These are phyloP conservation scores for Spodoptera littoralis DNA, from an alignment of 2,888 invertebrate genomes.

Conservation along the genomic window DNA sequence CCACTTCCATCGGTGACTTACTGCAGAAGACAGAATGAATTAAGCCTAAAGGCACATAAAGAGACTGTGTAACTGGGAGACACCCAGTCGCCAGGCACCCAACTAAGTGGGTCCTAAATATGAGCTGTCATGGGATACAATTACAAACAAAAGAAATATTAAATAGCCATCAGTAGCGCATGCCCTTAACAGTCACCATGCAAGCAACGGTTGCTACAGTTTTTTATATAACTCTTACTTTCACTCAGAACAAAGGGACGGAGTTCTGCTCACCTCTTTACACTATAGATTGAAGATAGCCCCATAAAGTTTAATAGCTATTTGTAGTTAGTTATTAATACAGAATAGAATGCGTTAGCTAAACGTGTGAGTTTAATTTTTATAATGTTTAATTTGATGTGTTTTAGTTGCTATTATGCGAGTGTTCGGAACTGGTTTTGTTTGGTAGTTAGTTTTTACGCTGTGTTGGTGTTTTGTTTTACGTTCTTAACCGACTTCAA, in stretches of 20 bases:
- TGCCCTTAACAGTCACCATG: constrained; percentile 39
- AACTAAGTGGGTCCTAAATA: too few species aligned
- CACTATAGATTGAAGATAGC: constrained; percentile 28
- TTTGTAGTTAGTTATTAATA: not conserved
- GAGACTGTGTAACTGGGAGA: too few species aligned
- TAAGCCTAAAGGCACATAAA: too few species aligned
- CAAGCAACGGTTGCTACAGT: constrained; percentile 44
- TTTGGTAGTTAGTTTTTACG: not conserved
- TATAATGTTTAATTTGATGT: too few species aligned
- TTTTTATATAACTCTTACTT: constrained; percentile 55
- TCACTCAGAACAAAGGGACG: constrained; percentile 48
- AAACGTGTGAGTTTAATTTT: too few species aligned
- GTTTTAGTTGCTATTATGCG: constrained; percentile 1
- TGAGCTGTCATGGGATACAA: too few species aligned
- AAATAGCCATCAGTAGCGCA: not conserved
- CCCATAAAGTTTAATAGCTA: constrained; percentile 11
- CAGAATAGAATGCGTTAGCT: too few species aligned
- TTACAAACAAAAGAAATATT: constrained; percentile 27
- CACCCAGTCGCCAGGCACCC: too few species aligned
- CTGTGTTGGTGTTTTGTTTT: too few species aligned
- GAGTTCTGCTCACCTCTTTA: constrained; percentile 5
- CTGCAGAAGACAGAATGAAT: too few species aligned
- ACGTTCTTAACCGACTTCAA: too few species aligned
- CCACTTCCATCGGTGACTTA: too few species aligned
- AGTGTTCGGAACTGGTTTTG: not conserved